phyloP scores from a whole-genome alignment of 1,140 invertebrate genomes.

The Drosophila sechellia region DNA sequence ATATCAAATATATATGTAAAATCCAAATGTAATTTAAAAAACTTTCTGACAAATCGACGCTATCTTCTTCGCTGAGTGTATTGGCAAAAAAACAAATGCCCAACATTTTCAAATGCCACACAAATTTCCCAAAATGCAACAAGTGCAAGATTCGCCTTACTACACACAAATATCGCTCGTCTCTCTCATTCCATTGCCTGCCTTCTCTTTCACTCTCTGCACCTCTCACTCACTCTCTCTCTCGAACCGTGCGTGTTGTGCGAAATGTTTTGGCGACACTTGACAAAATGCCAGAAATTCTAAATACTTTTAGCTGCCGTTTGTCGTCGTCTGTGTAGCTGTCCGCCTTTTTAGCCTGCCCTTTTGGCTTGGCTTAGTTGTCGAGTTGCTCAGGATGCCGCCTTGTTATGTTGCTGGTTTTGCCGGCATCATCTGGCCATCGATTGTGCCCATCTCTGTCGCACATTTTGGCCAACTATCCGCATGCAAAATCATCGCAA shows the following conservation, averaged over 20 bases:
- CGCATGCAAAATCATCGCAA: conserved; percentile 54
- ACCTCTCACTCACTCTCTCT: neutral
- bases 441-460: conserved; percentile 4
- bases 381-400: conserved; percentile 29
- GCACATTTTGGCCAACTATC: conserved; percentile 13
- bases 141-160: conserved; percentile 59
- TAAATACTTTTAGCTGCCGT: conserved; percentile 78
- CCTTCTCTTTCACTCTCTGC: neutral
- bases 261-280: conserved; percentile 83
- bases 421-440: conserved; percentile 6
- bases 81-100: conserved; percentile 44
- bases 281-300: conserved; percentile 84
- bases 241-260: conserved; percentile 55
- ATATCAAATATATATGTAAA: neutral
- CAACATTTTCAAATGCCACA: conserved; percentile 73
- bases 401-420: conserved; percentile 15
- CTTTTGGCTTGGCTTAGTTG: conserved; percentile 55
- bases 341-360: conserved; percentile 50
- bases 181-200: neutral
- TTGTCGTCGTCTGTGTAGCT: conserved; percentile 63
- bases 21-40: neutral
- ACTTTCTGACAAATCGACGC: neutral
- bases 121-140: conserved; percentile 60
- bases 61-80: conserved; percentile 5
- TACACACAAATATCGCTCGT: conserved; percentile 6